These are phyloP conservation scores for Tetramorium alpestre DNA, from an alignment of 1,140 invertebrate genomes.

Conservation along the genomic window DNA sequence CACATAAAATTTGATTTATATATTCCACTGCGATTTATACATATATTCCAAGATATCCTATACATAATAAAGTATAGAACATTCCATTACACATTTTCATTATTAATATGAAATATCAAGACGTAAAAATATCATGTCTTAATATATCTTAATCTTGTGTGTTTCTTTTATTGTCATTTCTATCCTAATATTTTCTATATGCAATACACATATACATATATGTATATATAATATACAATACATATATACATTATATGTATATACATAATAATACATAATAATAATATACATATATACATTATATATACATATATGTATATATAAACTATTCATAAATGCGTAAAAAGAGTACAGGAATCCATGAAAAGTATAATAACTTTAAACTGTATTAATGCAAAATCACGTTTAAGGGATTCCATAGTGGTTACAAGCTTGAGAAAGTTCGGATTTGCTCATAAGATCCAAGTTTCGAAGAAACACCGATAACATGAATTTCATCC, in stretches of 20 bases:
- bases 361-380: conserved; percentile 8
- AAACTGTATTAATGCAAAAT: conserved; percentile 35
- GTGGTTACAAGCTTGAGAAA: background rate
- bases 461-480: conserved; percentile 7
- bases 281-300: too few species aligned
- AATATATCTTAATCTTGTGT: background rate
- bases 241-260: too few species aligned
- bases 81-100: background rate
- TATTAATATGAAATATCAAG: background rate
- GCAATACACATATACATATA: too few species aligned
- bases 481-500: conserved; percentile 17
- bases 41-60: background rate
- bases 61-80: background rate
- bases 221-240: background rate
- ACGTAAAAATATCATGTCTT: background rate
- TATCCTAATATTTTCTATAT: background rate
- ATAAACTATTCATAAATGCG: background rate
- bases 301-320: too few species aligned
- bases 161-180: background rate
- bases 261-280: too few species aligned
- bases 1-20: background rate
- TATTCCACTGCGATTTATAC: too few species aligned
- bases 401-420: conserved; percentile 34
- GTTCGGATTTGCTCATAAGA: conserved; percentile 23
- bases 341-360: background rate